Evolutionary conservation across 2,888 invertebrate species (phyloP).

Genomic region (Cheilosia variabilis): DNA sequence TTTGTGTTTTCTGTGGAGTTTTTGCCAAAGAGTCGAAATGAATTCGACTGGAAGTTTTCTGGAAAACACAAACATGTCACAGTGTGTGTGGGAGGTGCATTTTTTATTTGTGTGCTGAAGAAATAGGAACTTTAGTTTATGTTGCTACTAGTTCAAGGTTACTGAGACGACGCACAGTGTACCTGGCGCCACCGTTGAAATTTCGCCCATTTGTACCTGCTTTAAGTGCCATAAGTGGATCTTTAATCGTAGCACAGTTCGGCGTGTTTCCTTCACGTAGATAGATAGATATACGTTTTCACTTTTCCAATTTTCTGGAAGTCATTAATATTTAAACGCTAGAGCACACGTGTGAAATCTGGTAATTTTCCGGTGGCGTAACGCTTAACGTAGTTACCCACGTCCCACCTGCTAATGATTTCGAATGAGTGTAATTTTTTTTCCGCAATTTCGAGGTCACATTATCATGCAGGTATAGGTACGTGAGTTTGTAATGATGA

Average conservation of each 20-base stretch:
- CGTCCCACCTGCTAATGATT: slow-evolving; percentile 18
- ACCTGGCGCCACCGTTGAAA: slow-evolving; percentile 47
- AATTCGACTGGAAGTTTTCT: slow-evolving; percentile 60
- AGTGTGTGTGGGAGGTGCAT: slow-evolving; percentile 51
- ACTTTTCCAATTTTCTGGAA: slow-evolving; percentile 15
- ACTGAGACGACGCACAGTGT: slow-evolving; percentile 70
- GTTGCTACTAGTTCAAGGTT: slow-evolving; percentile 73
- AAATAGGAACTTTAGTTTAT: slow-evolving; percentile 49
- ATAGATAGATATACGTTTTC: background rate
- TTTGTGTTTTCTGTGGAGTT: slow-evolving; percentile 37
- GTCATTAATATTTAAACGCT: slow-evolving; percentile 46
- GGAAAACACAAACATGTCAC: slow-evolving; percentile 15
- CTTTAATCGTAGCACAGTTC: slow-evolving; percentile 49
- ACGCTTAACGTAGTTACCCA: slow-evolving; percentile 38
- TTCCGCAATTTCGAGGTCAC: slow-evolving; percentile 8
- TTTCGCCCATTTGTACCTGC: slow-evolving; percentile 13
- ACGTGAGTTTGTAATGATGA: slow-evolving; percentile 8
- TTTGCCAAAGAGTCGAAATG: slow-evolving; percentile 43
- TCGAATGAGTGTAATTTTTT: slow-evolving; percentile 18
- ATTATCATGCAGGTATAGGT: background rate
- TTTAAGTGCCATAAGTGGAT: slow-evolving; percentile 48
- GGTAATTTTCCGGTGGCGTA: slow-evolving; percentile 46
- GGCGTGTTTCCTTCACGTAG: slow-evolving; percentile 11
- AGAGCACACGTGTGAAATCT: slow-evolving; percentile 32
- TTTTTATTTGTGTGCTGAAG: background rate